These are phyloP conservation scores for Luscinia megarhynchos DNA, from an alignment of 2,797 vertebrate genomes.

Conservation along the genomic window DNA sequence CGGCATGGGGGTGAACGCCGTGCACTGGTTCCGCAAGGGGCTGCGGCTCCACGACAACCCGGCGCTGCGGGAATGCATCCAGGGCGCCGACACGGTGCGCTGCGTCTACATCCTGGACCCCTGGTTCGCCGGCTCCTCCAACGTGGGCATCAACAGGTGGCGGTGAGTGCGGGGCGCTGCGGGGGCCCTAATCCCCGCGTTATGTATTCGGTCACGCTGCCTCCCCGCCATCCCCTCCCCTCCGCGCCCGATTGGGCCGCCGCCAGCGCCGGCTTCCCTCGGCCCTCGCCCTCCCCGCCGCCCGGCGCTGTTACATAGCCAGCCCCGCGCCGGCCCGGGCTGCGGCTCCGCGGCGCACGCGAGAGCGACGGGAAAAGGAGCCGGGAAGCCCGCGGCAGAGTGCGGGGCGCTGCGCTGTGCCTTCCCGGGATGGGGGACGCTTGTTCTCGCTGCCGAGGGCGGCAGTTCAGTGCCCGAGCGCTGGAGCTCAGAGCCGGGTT, in stretches of 20 bases:
- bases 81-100: slow-evolving; percentile 88
- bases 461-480: neutral
- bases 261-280: neutral
- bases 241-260: neutral
- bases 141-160: slow-evolving; percentile 98
- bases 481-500: neutral
- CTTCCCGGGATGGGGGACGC: fast-evolving
- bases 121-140: slow-evolving; percentile 96
- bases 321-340: neutral
- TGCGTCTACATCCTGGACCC: slow-evolving; percentile 96
- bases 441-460: neutral
- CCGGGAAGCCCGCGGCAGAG: neutral
- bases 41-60: slow-evolving; percentile 97
- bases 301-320: neutral
- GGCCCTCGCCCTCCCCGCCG: neutral
- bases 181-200: neutral
- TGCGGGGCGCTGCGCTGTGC: neutral
- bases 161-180: slow-evolving; percentile 80
- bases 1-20: slow-evolving; percentile 90
- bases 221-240: neutral
- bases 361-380: neutral
- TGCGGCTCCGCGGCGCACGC: neutral
- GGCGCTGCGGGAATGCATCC: slow-evolving; percentile 88
- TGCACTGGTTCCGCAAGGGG: slow-evolving; percentile 98
- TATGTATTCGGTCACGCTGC: slow-evolving; percentile 49